Evolutionary conservation across 2,888 invertebrate genomes (phyloP), one percentile per base, ranked within the genome.

Genomic region (Fissipunctia ypsillon): DNA sequence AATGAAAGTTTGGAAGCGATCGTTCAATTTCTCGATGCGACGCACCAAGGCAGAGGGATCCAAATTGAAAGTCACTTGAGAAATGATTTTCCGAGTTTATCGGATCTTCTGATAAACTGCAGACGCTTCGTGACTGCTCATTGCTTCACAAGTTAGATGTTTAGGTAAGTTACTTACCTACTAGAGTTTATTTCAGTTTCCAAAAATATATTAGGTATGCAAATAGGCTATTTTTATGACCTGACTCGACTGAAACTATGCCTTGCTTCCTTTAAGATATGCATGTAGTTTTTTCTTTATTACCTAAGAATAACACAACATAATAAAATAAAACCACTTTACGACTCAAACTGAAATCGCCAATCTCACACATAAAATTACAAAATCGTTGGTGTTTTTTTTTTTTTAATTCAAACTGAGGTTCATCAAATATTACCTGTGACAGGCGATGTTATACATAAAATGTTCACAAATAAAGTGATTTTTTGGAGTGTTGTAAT

Each of bases 41-140:
- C 83, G 84, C 83, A 81, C 82, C 76, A 79, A 81, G 83, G 81
- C 80, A 77, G 78, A 80, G 86, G 88, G 84, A 86, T 78, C 84
- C 84, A 87, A 91, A 91, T 89, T 89, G 90, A 90, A 91, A 90
- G 89, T 90, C 90, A 91, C 89, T 90, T 90, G 90, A 91, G 88
- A 90, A 91, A 91, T 90, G 86, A 88, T 90, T 89, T 88, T 80
- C 81, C 73, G 77, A 86, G 84, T 88, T 88, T 86, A 88, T 88
- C 78, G 77, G 76, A 76, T 83, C 69, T 74, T 74, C 74, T 71
- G 80, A 81, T 69, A 81, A 81, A 81, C 80, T 81, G 77, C 73
- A 81, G 73, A 81, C 77, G 69, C 59, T 73, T 67, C 69, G 73
- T 68, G 69, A 81, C 78, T 81, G 72, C 77, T 78, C 73, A 72